phyloP scores from a whole-genome alignment of 2,113 vertebrate species.

The Hypocryptadius cinnamomeus region DNA sequence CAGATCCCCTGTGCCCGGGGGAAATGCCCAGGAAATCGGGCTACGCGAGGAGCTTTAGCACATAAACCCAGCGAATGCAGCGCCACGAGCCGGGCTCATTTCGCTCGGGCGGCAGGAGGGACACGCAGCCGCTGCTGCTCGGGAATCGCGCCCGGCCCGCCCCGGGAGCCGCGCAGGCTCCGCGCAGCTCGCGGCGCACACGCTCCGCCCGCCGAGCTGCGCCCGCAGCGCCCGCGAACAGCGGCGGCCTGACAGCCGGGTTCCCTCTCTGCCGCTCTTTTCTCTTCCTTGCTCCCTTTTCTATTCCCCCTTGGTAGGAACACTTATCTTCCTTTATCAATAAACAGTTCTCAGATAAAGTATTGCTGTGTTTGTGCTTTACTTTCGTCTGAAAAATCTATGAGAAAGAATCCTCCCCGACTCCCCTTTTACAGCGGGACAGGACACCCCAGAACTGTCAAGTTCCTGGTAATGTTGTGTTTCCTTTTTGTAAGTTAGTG shows the following conservation, averaged over 20 bases:
- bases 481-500: background rate
- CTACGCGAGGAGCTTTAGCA: background rate
- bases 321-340: too few species aligned
- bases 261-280: too few species aligned
- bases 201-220: background rate
- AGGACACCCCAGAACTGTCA: background rate
- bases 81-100: rapidly evolving
- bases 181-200: background rate
- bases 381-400: background rate
- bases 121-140: too few species aligned
- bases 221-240: rapidly evolving
- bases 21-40: background rate
- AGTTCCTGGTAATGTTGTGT: background rate
- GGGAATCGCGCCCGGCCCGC: background rate
- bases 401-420: background rate
- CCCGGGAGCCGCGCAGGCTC: background rate
- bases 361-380: background rate
- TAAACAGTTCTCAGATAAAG: background rate
- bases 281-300: background rate
- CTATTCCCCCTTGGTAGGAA: background rate
- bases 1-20: background rate
- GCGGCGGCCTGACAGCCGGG: rapidly evolving
- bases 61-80: background rate
- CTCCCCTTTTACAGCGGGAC: background rate
- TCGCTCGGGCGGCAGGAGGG: background rate